Percentiles rank a stretch among this genome's conserved stretches.
phyloP scores from a whole-genome alignment of 2,888 invertebrate species.

The Rhogogaster chlorosoma region DNA sequence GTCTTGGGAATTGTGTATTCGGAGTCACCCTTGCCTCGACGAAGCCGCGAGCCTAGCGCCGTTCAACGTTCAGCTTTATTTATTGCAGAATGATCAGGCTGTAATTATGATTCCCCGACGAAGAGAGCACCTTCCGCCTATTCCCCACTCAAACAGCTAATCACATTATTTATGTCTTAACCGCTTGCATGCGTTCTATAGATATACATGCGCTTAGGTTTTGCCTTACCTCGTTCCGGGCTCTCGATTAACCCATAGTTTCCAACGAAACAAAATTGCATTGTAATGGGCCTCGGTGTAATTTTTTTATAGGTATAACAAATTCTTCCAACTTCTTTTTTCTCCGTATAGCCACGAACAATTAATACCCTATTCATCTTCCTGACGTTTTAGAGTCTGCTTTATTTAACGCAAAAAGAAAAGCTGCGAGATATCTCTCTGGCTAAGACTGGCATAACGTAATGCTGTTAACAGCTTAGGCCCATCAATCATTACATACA shows the following conservation, averaged over 20 bases:
- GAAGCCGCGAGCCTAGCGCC: slow-evolving; percentile 54
- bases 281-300: slow-evolving; percentile 16
- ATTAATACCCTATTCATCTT: slow-evolving; percentile 14
- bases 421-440: slow-evolving; percentile 17
- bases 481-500: slow-evolving; percentile 41
- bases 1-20: slow-evolving; percentile 54
- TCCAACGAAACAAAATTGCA: slow-evolving; percentile 9
- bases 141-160: slow-evolving; percentile 58
- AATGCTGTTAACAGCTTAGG: slow-evolving; percentile 48
- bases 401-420: slow-evolving; percentile 1
- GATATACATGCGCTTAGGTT: neutral
- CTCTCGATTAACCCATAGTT: slow-evolving; percentile 34
- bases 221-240: neutral
- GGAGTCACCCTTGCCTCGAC: slow-evolving; percentile 57
- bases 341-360: neutral
- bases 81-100: slow-evolving; percentile 73
- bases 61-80: slow-evolving; percentile 63
- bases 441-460: neutral
- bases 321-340: neutral
- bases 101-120: slow-evolving; percentile 72
- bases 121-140: slow-evolving; percentile 68
- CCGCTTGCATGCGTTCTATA: slow-evolving; percentile 56
- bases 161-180: slow-evolving; percentile 64
- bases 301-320: neutral
- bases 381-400: neutral